These are phyloP conservation scores for Oscheius sp. DNA, from an alignment of 2,888 invertebrate species.

Conservation along the genomic window DNA sequence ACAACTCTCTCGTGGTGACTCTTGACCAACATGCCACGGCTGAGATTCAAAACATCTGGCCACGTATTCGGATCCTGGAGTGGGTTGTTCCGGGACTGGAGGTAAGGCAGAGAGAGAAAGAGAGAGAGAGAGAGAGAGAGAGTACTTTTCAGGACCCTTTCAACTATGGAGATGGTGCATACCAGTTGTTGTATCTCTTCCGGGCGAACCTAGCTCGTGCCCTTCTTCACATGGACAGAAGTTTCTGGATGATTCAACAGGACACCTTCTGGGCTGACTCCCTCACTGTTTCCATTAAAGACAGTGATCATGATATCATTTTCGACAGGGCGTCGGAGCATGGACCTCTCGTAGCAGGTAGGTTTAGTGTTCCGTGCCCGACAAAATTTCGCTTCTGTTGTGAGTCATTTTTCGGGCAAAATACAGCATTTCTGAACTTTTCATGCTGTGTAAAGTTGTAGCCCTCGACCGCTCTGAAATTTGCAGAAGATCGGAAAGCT, in stretches of 20 bases:
- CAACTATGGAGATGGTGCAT: conserved; percentile 72
- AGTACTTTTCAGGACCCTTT: conserved; percentile 57
- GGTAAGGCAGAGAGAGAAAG: conserved; percentile 34
- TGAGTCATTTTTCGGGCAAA: background rate
- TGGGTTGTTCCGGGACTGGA: conserved; percentile 59
- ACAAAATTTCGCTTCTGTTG: background rate
- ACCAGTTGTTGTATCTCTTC: conserved; percentile 71
- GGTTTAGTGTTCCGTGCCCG: background rate
- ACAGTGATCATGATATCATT: conserved; percentile 52
- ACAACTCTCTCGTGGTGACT: conserved; percentile 61
- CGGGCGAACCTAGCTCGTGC: conserved; percentile 66
- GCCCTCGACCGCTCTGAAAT: too few species aligned
- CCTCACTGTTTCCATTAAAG: conserved; percentile 46
- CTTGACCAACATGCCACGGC: conserved; percentile 53
- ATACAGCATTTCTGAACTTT: too few species aligned
- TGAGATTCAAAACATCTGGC: conserved; percentile 51
- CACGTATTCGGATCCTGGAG: conserved; percentile 51
- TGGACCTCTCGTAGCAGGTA: conserved; percentile 65
- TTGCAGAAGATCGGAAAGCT: too few species aligned
- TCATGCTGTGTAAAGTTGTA: too few species aligned
- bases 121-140: background rate
- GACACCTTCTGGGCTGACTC: conserved; percentile 69
- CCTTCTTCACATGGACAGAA: conserved; percentile 47
- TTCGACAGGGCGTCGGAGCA: conserved; percentile 67
- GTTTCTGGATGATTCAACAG: conserved; percentile 73